phyloP scores from a whole-genome alignment of 2,113 vertebrate genomes.

The Phalacrocorax brasilianus region DNA sequence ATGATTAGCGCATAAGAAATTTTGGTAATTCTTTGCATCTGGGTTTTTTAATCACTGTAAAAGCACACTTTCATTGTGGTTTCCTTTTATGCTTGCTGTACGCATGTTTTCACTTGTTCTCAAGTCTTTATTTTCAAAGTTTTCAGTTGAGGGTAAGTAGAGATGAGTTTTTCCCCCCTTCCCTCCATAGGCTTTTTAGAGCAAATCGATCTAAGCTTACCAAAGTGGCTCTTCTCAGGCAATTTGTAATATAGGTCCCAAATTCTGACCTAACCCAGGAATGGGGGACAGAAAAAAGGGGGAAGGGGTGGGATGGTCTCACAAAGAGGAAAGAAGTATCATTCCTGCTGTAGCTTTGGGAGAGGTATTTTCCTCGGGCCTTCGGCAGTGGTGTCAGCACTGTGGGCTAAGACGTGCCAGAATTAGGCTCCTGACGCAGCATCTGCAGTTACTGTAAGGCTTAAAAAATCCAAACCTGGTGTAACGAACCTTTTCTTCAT shows the following conservation, averaged over 20 bases:
- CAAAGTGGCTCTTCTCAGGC: background rate
- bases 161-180: background rate
- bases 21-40: background rate
- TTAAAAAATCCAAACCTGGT: background rate
- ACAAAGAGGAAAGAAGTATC: background rate
- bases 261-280: background rate
- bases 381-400: background rate
- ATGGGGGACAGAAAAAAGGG: background rate
- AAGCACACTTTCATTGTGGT: background rate
- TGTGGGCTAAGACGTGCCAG: background rate
- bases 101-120: slow-evolving; percentile 1
- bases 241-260: background rate
- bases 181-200: background rate
- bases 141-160: slow-evolving; percentile 53
- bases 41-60: background rate
- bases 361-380: background rate
- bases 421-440: background rate
- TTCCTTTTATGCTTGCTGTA: background rate
- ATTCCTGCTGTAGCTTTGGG: background rate
- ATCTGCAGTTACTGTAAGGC: background rate
- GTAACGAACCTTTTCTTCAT: background rate
- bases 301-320: background rate
- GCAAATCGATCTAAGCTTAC: background rate
- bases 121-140: slow-evolving; percentile 33
- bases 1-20: background rate